phyloP scores from a whole-genome alignment of 2,113 vertebrate genomes.

The Isichthys henryi region DNA sequence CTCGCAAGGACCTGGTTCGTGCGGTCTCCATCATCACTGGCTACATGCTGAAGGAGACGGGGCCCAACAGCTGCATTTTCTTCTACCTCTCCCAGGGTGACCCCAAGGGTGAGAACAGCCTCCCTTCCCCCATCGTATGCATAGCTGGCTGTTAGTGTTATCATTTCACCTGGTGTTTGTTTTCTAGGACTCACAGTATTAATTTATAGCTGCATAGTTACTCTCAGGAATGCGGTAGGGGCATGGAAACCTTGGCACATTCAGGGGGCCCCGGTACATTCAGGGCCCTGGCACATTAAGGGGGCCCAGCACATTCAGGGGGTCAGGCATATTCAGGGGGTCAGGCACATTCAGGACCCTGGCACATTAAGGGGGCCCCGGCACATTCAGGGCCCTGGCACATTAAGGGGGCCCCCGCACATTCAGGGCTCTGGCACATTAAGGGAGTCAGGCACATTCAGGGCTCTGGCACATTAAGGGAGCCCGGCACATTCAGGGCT shows the following conservation, averaged over 20 bases:
- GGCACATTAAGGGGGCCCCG: too few relatives aligned
- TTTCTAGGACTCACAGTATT: neutral
- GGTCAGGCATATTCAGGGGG: too few relatives aligned
- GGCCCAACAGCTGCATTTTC: slow-evolving; percentile 63
- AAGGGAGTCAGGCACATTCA: too few relatives aligned
- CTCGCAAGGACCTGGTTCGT: slow-evolving; percentile 57
- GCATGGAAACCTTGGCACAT: neutral
- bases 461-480: too few relatives aligned
- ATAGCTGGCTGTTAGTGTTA: too few relatives aligned
- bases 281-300: too few relatives aligned
- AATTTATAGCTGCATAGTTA: neutral
- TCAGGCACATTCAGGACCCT: neutral
- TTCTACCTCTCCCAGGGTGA: slow-evolving; percentile 71
- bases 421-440: too few relatives aligned
- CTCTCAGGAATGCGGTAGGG: neutral
- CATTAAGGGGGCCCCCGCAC: too few relatives aligned
- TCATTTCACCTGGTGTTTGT: neutral
- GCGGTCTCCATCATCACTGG: slow-evolving; percentile 65
- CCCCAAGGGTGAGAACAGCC: slow-evolving; percentile 59
- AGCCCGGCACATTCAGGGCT: too few relatives aligned
- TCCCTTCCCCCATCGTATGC: neutral
- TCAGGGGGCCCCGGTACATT: too few relatives aligned
- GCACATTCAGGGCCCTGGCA: too few relatives aligned
- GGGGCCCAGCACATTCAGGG: neutral
- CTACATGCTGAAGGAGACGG: slow-evolving; percentile 57